Conservation (phyloP, 1,140 invertebrate genomes). For the Brachionus rubens region DNA sequence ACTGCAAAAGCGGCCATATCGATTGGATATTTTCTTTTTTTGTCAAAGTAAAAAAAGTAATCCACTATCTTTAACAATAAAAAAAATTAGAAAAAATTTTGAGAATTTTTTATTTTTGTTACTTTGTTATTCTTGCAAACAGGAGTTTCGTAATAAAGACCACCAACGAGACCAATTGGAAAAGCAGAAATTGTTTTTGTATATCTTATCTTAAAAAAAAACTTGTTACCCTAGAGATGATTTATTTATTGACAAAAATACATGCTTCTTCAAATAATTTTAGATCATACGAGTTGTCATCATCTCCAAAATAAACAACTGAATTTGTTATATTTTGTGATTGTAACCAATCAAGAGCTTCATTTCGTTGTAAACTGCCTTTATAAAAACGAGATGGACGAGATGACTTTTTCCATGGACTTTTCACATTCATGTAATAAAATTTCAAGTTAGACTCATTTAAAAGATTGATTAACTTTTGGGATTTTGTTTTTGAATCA, state of each 20-base stretch:
- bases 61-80: constrained; percentile 62
- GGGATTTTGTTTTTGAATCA: constrained; percentile 71
- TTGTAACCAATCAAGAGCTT: constrained; percentile 79
- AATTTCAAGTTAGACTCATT: constrained; percentile 68
- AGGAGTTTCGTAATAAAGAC: constrained; percentile 57
- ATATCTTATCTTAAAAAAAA: constrained; percentile 66
- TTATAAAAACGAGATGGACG: constrained; percentile 79
- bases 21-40: constrained; percentile 83
- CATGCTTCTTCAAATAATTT: constrained; percentile 75
- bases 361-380: constrained; percentile 89
- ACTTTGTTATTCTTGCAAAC: constrained; percentile 48
- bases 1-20: constrained; percentile 99
- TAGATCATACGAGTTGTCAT: constrained; percentile 90
- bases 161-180: constrained; percentile 84
- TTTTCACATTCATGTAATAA: constrained; percentile 73
- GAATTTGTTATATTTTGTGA: constrained; percentile 48
- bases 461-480: constrained; percentile 75
- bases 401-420: constrained; percentile 68
- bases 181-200: constrained; percentile 86
- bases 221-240: neutral
- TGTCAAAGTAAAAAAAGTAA: constrained; percentile 83
- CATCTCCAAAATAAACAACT: constrained; percentile 88
- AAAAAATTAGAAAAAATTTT: neutral
- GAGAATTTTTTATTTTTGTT: neutral
- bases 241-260: neutral